Conservation (phyloP, 2,888 invertebrate species). For the Mechanitis messenoides region DNA sequence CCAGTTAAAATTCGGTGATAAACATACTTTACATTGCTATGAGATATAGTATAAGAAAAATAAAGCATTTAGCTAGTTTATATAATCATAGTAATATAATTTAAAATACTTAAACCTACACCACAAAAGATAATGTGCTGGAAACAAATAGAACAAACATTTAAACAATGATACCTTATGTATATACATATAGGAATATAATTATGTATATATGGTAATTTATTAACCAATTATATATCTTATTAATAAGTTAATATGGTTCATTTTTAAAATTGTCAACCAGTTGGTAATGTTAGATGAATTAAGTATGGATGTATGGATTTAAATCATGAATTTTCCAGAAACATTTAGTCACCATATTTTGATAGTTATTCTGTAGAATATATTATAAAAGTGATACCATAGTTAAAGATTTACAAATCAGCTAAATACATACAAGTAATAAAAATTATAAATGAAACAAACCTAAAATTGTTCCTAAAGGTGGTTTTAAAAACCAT, state of each 20-base stretch:
- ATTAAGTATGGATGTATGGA: too few relatives aligned
- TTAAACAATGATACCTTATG: neutral
- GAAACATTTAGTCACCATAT: too few relatives aligned
- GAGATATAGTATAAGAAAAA: constrained; percentile 16
- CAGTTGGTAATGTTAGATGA: too few relatives aligned
- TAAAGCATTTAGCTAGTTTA: constrained; percentile 24
- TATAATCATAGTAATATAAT: constrained; percentile 21
- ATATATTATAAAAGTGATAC: too few relatives aligned
- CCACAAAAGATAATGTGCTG: constrained; percentile 5
- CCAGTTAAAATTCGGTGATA: constrained; percentile 30
- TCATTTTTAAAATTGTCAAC: too few relatives aligned
- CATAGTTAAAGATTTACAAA: too few relatives aligned
- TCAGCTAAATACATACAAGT: too few relatives aligned
- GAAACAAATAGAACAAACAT: neutral
- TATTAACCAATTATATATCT: too few relatives aligned
- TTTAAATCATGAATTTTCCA: too few relatives aligned
- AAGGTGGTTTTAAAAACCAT: constrained; percentile 19
- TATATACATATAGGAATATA: neutral
- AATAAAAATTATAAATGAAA: constrained; percentile 1
- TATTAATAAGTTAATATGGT: too few relatives aligned
- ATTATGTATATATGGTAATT: neutral
- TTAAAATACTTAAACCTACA: constrained; percentile 21
- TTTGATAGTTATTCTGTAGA: too few relatives aligned
- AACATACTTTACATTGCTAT: constrained; percentile 21
- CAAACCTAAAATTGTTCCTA: constrained; percentile 5